Evolutionary conservation across 2,797 vertebrate genomes (phyloP).

Genomic region (Phylloscopus collybita): DNA sequence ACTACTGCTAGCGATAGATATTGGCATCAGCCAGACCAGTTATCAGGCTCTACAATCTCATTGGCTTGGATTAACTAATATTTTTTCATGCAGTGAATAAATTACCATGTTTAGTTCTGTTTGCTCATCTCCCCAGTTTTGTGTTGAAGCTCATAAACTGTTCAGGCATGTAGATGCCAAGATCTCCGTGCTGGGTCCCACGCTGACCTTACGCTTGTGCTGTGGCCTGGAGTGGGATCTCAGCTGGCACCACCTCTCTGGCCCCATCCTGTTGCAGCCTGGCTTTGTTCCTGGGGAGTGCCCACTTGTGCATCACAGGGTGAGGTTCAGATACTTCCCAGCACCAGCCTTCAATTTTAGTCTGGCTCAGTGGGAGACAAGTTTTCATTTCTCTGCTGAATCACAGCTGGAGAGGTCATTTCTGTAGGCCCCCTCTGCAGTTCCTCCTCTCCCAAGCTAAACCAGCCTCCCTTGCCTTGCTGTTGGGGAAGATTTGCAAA

Average conservation of each 20-base stretch:
- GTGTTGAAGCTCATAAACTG: background rate
- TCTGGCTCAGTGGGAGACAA: accelerated
- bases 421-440: background rate
- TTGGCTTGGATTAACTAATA: slow-evolving; percentile 57
- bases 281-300: background rate
- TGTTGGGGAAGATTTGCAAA: background rate
- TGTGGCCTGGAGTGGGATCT: background rate
- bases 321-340: background rate
- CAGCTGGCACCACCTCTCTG: background rate
- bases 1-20: slow-evolving; percentile 18
- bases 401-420: background rate
- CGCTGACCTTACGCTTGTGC: background rate
- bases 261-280: background rate
- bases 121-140: background rate
- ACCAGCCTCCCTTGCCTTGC: background rate
- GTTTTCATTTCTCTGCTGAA: background rate
- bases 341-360: background rate
- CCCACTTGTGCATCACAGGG: background rate
- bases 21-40: slow-evolving; percentile 42
- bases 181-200: accelerated
- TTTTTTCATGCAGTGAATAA: slow-evolving; percentile 53
- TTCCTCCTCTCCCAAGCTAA: background rate
- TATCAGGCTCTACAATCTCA: slow-evolving; percentile 46
- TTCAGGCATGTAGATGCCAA: background rate
- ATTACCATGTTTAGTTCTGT: slow-evolving; percentile 51